Base-by-base conservation (phyloP, 2,888 invertebrate species). In the Heliconius erato region DNA sequence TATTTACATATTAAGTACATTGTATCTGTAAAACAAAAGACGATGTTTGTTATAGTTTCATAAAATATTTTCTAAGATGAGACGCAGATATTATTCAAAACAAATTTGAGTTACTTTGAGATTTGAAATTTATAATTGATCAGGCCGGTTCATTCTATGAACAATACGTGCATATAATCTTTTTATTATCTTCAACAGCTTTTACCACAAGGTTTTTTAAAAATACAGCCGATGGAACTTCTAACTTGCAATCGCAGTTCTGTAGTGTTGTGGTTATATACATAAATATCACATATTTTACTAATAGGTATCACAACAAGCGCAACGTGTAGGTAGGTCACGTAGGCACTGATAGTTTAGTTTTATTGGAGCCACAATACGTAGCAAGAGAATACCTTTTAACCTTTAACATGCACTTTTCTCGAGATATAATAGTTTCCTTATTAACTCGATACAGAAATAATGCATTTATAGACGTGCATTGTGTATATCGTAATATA, bases 271-370 rank as follows among this genome's bases (percentile, higher is more conserved):
- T 54, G 28, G 28, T 87, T 84, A 85, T 84, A 63, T 3, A n/a
- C n/a, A 85, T 85, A 85, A 86, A 81, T 74, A 77, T 65, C 80
- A 74, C 44, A 79, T 82, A 86, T 76, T 82, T 79, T 82, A 59
- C 79, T 79, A 69, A 84, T 54, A 23, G 2, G 7, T 88, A 88
- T 89, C 89, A 86, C 89, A 93, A 92, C 87, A 83, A 81, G 84
- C 78, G 82, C 84, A 85, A 90, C 89, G 92, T 92, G 93, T 90
- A 90, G 92, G 92, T 94, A 94, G 94, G 94, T 94, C 94, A 94
- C 93, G 94, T 94, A 92, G 88, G 88, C 89, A 89, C 84, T 87
- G 87, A 88, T 88, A 87, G 87, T 83, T 83, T 83, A 84, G 71
- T 84, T 84, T 84, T 83, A 84, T 82, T 83, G 83, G 71, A 67